These are phyloP conservation scores for Ceuthmochares aereus DNA, from an alignment of 2,113 vertebrate genomes.

Conservation along the genomic window DNA sequence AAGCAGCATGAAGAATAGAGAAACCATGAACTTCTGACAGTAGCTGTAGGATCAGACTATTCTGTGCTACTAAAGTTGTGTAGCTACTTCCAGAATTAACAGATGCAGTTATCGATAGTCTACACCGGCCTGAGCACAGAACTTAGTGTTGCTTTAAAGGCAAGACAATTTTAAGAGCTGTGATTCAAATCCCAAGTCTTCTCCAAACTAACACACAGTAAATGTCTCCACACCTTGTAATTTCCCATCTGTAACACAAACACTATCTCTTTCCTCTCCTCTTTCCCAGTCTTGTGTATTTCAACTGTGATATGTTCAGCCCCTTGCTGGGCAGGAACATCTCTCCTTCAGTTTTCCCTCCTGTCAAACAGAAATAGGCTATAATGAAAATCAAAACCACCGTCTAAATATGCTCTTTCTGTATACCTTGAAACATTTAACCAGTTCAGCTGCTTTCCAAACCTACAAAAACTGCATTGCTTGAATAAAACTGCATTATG, in stretches of 20 bases:
- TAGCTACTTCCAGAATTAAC: background rate
- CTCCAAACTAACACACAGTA: background rate
- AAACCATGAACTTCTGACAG: background rate
- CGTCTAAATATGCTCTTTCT: background rate
- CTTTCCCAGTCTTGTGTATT: background rate
- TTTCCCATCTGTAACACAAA: background rate
- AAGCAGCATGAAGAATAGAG: background rate
- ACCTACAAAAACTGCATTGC: background rate
- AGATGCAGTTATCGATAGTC: background rate
- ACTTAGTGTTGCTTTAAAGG: background rate
- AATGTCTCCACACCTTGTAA: background rate
- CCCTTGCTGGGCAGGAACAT: background rate
- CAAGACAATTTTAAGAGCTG: background rate
- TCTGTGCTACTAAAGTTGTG: fast-evolving
- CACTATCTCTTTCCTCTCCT: background rate
- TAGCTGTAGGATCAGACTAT: background rate
- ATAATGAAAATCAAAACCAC: background rate
- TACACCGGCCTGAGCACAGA: background rate
- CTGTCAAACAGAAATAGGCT: background rate
- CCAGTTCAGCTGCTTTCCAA: background rate
- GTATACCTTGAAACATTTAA: background rate
- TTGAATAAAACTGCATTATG: background rate
- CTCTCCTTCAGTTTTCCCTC: background rate
- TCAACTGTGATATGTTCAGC: background rate
- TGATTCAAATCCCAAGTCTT: background rate